These are phyloP conservation scores for Recurvirostra avosetta DNA, from an alignment of 2,113 vertebrate genomes.

Conservation along the genomic window DNA sequence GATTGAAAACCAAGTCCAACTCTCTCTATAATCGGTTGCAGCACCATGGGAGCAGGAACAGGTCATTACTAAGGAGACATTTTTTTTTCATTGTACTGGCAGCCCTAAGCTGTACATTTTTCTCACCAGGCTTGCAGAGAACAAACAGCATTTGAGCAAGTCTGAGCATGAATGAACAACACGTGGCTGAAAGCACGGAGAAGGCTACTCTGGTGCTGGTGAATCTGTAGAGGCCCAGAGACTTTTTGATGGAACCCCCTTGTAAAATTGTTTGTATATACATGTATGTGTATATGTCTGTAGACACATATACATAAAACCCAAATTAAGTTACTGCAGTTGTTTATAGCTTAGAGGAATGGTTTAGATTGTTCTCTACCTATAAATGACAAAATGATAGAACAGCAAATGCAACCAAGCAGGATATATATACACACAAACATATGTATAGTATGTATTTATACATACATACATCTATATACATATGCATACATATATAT, in stretches of 20 bases:
- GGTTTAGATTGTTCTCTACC: neutral
- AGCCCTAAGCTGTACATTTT: neutral
- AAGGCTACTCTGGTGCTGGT: neutral
- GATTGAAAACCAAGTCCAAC: neutral
- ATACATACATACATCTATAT: no score
- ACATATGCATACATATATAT: neutral
- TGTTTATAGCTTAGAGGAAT: neutral
- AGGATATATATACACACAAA: no score
- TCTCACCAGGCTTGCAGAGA: neutral
- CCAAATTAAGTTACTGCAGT: fast-evolving
- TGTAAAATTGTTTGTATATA: neutral
- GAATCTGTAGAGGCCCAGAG: neutral
- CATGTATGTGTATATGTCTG: no score
- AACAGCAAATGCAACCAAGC: neutral
- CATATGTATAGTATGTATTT: neutral
- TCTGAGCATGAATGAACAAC: neutral
- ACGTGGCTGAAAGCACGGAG: fast-evolving
- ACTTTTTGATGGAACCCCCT: neutral
- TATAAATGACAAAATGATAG: neutral
- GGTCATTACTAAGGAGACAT: neutral
- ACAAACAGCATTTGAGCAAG: neutral
- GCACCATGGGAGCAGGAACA: neutral
- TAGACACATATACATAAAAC: neutral
- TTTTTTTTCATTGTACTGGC: neutral
- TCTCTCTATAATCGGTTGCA: neutral